A percentile compares a stretch with the other conserved stretches of the same genome.
These are phyloP conservation scores for Calycopis cecrops DNA, from an alignment of 1,140 invertebrate genomes.

Conservation along the genomic window DNA sequence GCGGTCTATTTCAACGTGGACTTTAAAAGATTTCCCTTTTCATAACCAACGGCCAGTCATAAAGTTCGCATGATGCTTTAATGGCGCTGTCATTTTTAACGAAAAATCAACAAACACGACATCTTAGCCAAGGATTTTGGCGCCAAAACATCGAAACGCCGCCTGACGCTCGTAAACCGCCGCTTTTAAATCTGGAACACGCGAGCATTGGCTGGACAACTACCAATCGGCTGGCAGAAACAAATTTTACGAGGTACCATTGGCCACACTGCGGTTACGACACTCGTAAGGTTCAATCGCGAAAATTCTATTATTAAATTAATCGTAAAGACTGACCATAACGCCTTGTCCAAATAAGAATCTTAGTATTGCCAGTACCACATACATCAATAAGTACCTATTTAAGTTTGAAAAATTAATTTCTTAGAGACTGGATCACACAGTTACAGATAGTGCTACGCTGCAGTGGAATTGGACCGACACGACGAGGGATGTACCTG, in stretches of 20 bases:
- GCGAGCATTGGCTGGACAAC: slow-evolving; percentile 48
- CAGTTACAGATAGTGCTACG: too few relatives aligned
- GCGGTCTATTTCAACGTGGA: too few relatives aligned
- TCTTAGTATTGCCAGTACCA: slow-evolving; percentile 1
- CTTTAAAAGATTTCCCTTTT: too few relatives aligned
- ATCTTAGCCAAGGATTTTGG: slow-evolving; percentile 50
- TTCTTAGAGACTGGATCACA: too few relatives aligned
- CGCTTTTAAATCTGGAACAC: slow-evolving; percentile 62
- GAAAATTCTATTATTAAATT: slow-evolving; percentile 73
- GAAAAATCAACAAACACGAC: slow-evolving; percentile 17
- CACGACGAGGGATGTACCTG: too few relatives aligned
- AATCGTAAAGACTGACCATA: slow-evolving; percentile 51
- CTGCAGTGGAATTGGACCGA: too few relatives aligned
- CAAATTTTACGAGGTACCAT: slow-evolving; percentile 58
- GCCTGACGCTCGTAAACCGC: slow-evolving; percentile 63
- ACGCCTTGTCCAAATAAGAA: neutral
- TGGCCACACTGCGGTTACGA: slow-evolving; percentile 56
- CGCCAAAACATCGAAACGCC: slow-evolving; percentile 64
- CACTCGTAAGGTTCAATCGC: slow-evolving; percentile 61
- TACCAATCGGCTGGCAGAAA: slow-evolving; percentile 50
- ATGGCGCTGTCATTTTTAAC: neutral
- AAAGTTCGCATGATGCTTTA: neutral
- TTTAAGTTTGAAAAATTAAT: too few relatives aligned
- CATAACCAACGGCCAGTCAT: neutral
- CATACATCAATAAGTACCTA: neutral